A percentile compares a stretch with the other conserved stretches of the same genome.
Evolutionary conservation across 2,113 vertebrate genomes (phyloP).

Genomic region (Bujurquina vittata): DNA sequence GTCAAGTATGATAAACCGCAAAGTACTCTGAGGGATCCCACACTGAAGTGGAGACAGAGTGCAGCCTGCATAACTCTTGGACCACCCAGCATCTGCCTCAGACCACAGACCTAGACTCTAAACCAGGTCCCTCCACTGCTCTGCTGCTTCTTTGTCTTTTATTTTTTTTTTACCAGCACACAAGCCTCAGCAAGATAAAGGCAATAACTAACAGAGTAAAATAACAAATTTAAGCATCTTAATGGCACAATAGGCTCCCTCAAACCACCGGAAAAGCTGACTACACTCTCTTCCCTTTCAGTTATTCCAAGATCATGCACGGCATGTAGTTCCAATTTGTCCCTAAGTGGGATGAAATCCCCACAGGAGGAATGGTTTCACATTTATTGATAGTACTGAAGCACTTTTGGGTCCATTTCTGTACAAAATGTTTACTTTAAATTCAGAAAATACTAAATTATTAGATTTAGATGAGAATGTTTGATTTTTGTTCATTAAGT

Average conservation of each 20-base stretch:
- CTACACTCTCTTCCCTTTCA: neutral
- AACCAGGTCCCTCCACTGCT: slow-evolving; percentile 17
- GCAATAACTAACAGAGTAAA: slow-evolving; percentile 23
- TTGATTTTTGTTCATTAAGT: neutral
- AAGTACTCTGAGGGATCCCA: slow-evolving; percentile 65
- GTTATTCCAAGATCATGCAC: neutral
- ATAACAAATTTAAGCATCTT: slow-evolving; percentile 26
- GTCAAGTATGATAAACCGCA: slow-evolving; percentile 69
- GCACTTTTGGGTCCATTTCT: neutral
- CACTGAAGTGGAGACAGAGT: slow-evolving; percentile 39
- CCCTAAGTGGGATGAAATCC: slow-evolving; percentile 19
- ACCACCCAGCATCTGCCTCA: slow-evolving; percentile 65
- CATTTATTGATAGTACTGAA: slow-evolving; percentile 4
- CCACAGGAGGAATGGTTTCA: neutral
- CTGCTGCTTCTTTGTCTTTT: slow-evolving; percentile 15
- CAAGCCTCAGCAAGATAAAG: neutral
- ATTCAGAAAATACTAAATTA: neutral
- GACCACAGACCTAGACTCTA: slow-evolving; percentile 37
- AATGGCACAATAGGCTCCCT: slow-evolving; percentile 9
- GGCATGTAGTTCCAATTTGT: slow-evolving; percentile 13
- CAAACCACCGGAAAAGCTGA: slow-evolving; percentile 13
- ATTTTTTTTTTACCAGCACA: neutral
- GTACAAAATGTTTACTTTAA: neutral
- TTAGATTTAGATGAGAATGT: neutral
- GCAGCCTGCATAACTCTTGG: slow-evolving; percentile 22